A percentile compares a stretch with the other conserved stretches of the same genome.
Evolutionary conservation across 2,797 vertebrate genomes (phyloP).

Genomic region (Semaprochilodus insignis): DNA sequence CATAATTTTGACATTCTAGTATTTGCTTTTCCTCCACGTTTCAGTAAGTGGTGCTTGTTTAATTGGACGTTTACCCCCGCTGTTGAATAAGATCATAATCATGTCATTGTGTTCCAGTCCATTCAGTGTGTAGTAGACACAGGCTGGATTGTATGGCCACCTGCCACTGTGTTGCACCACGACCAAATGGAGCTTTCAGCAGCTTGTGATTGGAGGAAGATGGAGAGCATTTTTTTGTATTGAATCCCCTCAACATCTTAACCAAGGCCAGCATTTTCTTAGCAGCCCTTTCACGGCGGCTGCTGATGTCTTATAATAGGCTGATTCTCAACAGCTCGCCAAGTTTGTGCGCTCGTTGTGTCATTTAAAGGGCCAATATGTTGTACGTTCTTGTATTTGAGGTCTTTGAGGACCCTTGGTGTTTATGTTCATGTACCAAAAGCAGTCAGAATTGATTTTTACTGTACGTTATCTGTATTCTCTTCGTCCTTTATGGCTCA

Average conservation of each 20-base stretch:
- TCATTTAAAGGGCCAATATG: background rate
- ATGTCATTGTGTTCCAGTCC: constrained; percentile 53
- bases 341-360: background rate
- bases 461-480: background rate
- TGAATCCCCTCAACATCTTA: background rate
- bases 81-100: constrained; percentile 56
- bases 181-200: constrained; percentile 57
- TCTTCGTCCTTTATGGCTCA: background rate
- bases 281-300: constrained; percentile 62
- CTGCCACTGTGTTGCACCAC: constrained; percentile 62
- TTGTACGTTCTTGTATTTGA: background rate
- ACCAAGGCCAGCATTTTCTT: constrained; percentile 22
- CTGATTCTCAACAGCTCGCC: constrained; percentile 16
- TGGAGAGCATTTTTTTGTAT: constrained; percentile 38
- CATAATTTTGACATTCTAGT: background rate
- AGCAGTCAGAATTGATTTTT: background rate
- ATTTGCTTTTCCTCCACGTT: background rate
- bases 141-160: constrained; percentile 62
- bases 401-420: background rate
- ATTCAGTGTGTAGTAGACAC: constrained; percentile 59
- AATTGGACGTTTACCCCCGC: constrained; percentile 47
- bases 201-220: constrained; percentile 57
- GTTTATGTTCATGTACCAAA: background rate
- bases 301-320: constrained; percentile 22
- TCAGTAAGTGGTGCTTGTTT: constrained; percentile 39